Base-by-base conservation (phyloP, 2,113 vertebrate species). In the Alaudala cheleensis region DNA sequence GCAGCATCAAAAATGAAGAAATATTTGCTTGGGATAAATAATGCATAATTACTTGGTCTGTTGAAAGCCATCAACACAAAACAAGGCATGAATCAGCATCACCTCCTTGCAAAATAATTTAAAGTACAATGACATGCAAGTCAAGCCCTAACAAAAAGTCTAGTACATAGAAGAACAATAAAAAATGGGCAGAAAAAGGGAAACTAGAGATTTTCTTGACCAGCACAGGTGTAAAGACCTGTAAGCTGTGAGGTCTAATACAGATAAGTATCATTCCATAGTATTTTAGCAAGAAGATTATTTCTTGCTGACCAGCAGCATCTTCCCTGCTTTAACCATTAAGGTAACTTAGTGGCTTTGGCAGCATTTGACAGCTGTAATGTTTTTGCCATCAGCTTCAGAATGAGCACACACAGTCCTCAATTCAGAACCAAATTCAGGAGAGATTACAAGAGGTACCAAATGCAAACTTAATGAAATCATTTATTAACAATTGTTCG, bases 131-230 rank as follows among this genome's bases (percentile, higher is more conserved):
- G 25, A 76, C 23, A 37, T 33, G 5, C n/a, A 90, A 83, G 12
- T 57, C 53, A 81, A 66, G 26, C 9, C 33, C 22, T 40, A 84
- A 18, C 5, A 77, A 64, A 42, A 80, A 58, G 31, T 12, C 20
- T 37, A 39, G 11, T 31, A 78, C 0, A 0, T 3, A 40, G 11
- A 11, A 40, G 11, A 11, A 72, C 0, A 0, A 81, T 25, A 76
- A 79, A 87, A 72, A 12, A 61, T 5, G 10, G 29, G 13, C 26
- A 81, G 64, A 49, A 93, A 81, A 81, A 56, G 21, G 10, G 7
- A n/a, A 89, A 58, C 60, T 31, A 80, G 10, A 31, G 42, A 37
- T 81, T 78, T 90, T 47, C 84, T 90, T 86, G n/a, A 45, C 73
- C 65, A 71, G 50, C 56, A 94, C 26, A 90, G 12, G 33, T n/a